A percentile compares a stretch with the other conserved stretches of the same genome.
These are phyloP conservation scores for Microplitis demolitor DNA, from an alignment of 1,140 invertebrate genomes.

Conservation along the genomic window DNA sequence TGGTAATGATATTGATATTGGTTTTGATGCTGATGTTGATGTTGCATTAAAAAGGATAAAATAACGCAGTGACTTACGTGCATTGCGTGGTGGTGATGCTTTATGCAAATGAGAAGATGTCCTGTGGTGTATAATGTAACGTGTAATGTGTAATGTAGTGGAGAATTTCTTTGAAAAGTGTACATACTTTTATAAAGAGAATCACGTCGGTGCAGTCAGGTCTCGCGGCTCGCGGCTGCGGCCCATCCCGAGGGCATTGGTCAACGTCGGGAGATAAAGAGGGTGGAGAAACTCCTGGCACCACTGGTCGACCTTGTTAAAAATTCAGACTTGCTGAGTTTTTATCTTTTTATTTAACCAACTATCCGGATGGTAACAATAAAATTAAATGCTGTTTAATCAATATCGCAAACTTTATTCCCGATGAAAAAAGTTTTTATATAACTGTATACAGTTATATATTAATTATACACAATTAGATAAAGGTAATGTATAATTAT, in stretches of 20 bases:
- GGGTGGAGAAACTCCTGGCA: not conserved
- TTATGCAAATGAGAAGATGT: conserved; percentile 11
- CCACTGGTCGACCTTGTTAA: conserved; percentile 23
- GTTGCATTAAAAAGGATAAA: not conserved
- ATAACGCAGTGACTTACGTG: not conserved
- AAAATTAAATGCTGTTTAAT: not conserved
- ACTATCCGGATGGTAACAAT: not conserved
- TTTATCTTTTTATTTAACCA: not conserved
- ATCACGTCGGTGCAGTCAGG: not conserved
- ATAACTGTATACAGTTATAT: too few species aligned
- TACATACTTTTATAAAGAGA: too few species aligned
- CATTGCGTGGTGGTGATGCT: not conserved
- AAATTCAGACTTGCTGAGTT: conserved; percentile 11
- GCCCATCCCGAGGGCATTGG: conserved; percentile 17
- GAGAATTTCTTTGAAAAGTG: too few species aligned
- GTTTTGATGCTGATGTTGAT: too few species aligned
- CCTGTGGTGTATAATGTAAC: not conserved
- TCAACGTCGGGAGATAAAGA: not conserved
- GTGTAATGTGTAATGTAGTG: not conserved
- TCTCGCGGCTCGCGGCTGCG: not conserved
- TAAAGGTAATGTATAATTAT: too few species aligned
- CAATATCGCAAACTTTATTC: too few species aligned
- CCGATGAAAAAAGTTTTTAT: too few species aligned
- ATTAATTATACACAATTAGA: too few species aligned
- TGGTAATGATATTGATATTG: too few species aligned